phyloP scores from a whole-genome alignment of 2,113 vertebrate species.

The Rissa tridactyla region DNA sequence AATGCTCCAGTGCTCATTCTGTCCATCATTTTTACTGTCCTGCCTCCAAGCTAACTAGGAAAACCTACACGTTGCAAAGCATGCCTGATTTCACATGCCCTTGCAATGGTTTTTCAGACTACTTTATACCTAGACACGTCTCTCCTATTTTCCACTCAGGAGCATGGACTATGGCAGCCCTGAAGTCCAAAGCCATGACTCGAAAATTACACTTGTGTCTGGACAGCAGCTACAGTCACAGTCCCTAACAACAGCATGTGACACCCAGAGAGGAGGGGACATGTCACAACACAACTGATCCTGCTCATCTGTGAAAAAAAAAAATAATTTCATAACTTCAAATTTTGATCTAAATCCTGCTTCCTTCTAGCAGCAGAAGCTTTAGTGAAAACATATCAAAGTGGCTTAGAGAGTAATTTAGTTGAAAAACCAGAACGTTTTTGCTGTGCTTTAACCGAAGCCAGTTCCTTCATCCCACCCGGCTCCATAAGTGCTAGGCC shows the following conservation, averaged over 20 bases:
- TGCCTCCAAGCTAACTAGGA: background rate
- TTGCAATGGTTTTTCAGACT: background rate
- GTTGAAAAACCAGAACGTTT: fast-evolving
- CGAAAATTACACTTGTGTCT: fast-evolving
- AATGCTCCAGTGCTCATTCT: background rate
- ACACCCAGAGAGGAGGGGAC: background rate
- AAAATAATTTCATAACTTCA: background rate
- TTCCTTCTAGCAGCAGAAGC: background rate
- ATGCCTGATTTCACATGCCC: background rate
- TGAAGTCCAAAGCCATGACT: background rate
- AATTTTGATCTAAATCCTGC: background rate
- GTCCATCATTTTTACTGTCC: background rate
- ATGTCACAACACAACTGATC: fast-evolving
- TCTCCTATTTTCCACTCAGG: background rate
- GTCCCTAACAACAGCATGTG: fast-evolving
- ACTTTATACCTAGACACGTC: background rate
- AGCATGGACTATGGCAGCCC: background rate
- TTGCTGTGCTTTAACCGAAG: no score
- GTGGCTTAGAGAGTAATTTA: background rate
- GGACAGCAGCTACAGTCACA: background rate
- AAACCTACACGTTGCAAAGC: background rate
- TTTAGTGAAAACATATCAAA: background rate
- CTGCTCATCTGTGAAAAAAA: background rate
- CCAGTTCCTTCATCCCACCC: fast-evolving
- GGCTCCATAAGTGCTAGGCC: background rate